These are phyloP conservation scores for Heliocidaris tuberculata DNA, from an alignment of 35 echinoderm and acorn worm species.

Conservation along the genomic window DNA sequence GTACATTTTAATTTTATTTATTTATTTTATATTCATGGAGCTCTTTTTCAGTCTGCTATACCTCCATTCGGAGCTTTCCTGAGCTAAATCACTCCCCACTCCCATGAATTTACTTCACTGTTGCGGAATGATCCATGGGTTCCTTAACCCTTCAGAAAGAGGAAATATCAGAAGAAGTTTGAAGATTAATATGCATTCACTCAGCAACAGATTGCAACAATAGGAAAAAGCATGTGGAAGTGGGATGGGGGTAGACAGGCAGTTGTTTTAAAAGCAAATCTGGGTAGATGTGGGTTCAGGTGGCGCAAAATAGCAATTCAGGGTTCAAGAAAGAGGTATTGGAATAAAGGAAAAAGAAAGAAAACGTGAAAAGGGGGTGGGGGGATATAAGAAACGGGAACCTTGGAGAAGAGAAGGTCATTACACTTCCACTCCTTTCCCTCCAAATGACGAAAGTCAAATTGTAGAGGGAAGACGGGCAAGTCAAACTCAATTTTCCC, in stretches of 20 bases:
- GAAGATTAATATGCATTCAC: not conserved
- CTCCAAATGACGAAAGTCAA: not conserved
- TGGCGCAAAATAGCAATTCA: not conserved
- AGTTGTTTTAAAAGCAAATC: not conserved
- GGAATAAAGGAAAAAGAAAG: not conserved
- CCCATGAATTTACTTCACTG: too few relatives aligned
- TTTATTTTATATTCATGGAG: too few relatives aligned
- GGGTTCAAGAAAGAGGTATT: not conserved
- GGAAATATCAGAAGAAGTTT: not conserved
- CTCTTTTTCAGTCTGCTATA: too few relatives aligned
- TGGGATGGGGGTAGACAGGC: not conserved
- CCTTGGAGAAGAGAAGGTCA: not conserved
- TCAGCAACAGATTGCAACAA: not conserved
- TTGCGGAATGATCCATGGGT: too few relatives aligned
- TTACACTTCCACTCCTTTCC: conserved; percentile 1
- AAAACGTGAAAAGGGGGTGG: not conserved
- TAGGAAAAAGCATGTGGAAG: not conserved
- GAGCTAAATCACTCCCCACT: too few relatives aligned
- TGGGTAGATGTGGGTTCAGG: not conserved
- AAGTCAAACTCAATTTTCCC: conserved; percentile 32
- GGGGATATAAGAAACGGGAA: not conserved
- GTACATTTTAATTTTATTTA: too few relatives aligned
- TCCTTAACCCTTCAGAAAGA: too few relatives aligned
- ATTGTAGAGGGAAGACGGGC: not conserved
- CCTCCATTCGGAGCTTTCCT: too few relatives aligned